phyloP scores from a whole-genome alignment of 2,888 invertebrate species.

The Dynastes maya region DNA sequence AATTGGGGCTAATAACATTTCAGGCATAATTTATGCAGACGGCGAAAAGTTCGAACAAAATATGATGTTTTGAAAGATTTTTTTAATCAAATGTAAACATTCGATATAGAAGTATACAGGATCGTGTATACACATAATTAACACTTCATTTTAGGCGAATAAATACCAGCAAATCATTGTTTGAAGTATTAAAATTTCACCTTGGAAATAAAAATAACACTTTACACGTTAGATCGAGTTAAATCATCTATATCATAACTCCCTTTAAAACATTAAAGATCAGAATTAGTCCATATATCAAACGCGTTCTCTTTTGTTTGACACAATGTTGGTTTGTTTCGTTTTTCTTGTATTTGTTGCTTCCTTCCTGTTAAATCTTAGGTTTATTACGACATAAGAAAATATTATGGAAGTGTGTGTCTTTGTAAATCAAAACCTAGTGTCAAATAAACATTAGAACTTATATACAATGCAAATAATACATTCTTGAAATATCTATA shows the following conservation, averaged over 20 bases:
- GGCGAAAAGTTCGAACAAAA: not conserved
- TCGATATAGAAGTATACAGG: no score
- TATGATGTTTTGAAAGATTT: no score
- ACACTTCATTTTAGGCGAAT: not conserved
- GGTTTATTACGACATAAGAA: not conserved
- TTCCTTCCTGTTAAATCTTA: not conserved
- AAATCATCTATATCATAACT: not conserved
- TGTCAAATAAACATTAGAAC: conserved; percentile 9
- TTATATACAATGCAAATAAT: conserved; percentile 27
- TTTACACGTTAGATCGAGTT: not conserved
- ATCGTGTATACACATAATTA: no score
- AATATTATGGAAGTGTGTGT: not conserved
- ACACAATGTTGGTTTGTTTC: not conserved
- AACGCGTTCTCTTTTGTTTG: no score
- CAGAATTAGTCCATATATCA: not conserved
- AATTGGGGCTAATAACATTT: conserved; percentile 21
- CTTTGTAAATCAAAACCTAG: conserved; percentile 18
- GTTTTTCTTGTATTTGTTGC: not conserved
- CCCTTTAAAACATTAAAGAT: not conserved
- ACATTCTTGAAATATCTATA: conserved; percentile 30
- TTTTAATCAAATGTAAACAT: no score
- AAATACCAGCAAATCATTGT: not conserved
- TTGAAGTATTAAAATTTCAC: not conserved
- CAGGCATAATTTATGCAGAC: conserved; percentile 17
- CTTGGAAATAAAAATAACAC: conserved; percentile 3